Evolutionary conservation across 2,797 vertebrate species (phyloP).

Genomic region (Channallabes apus): DNA sequence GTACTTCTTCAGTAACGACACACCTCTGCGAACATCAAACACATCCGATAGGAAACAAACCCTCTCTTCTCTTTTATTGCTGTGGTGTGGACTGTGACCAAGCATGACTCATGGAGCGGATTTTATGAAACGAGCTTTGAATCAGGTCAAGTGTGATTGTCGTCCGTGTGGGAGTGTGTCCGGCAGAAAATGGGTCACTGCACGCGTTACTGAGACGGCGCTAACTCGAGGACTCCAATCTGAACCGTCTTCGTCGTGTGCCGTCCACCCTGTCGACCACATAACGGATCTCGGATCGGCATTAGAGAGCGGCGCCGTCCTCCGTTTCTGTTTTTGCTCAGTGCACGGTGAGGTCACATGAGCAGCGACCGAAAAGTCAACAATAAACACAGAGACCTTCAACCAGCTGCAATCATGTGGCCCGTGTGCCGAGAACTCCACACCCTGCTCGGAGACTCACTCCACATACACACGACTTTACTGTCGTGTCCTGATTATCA

Average conservation of each 20-base stretch:
- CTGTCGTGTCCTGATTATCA: not conserved
- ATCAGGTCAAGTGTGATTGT: not conserved
- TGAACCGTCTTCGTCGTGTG: not conserved
- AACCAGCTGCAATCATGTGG: constrained; percentile 35
- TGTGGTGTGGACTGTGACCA: constrained; percentile 28
- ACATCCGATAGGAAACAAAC: constrained; percentile 31
- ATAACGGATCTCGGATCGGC: not conserved
- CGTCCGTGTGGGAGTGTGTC: constrained; percentile 4
- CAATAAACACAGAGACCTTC: constrained; percentile 44
- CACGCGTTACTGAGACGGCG: not conserved
- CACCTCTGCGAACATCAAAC: not conserved
- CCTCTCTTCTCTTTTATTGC: constrained; percentile 2
- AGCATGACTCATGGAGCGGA: constrained; percentile 34
- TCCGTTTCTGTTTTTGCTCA: not conserved
- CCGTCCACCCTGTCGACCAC: not conserved
- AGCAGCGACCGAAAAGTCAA: constrained; percentile 39
- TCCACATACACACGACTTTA: not conserved
- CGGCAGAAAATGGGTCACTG: not conserved
- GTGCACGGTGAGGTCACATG: constrained; percentile 24
- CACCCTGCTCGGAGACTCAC: constrained; percentile 17
- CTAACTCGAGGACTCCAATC: not conserved
- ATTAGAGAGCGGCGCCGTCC: not conserved
- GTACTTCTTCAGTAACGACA: not conserved
- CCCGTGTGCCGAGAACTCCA: constrained; percentile 7
- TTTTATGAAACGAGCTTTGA: no score